phyloP scores from a whole-genome alignment of 30 jellyfish, hydroid and myxozoan species.

The Aurelia coerulea region DNA sequence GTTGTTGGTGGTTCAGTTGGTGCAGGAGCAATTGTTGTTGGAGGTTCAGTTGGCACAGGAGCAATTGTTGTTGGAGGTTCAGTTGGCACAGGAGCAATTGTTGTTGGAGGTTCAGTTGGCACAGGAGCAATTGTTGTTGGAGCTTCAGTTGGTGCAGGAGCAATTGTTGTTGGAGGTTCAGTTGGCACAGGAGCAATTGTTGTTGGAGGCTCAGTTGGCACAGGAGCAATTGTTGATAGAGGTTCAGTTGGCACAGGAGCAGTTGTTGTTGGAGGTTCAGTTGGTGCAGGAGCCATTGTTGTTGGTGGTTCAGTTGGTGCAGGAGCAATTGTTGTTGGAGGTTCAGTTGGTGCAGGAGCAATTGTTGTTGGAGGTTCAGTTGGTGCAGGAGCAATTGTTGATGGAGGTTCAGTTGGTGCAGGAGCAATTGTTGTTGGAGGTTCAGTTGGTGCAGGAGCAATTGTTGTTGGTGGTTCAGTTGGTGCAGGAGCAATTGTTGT shows the following conservation, averaged over 20 bases:
- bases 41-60: not conserved
- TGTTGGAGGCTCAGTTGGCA: not conserved
- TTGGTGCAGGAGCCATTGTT: not conserved
- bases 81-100: not conserved
- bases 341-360: not conserved
- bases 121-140: not conserved
- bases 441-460: not conserved
- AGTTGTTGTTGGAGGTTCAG: not conserved
- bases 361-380: not conserved
- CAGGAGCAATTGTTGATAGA: not conserved
- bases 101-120: not conserved
- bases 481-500: slow-evolving; percentile 8
- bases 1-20: slow-evolving; percentile 2
- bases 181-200: not conserved
- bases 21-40: not conserved
- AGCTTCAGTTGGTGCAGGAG: not conserved
- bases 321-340: slow-evolving; percentile 9
- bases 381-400: not conserved
- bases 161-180: slow-evolving; percentile 13
- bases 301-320: slow-evolving; percentile 5
- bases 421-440: not conserved
- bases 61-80: not conserved
- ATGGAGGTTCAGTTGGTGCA: slow-evolving; percentile 1
- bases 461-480: not conserved
- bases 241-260: slow-evolving; percentile 10